Conservation (phyloP, 2,888 invertebrate genomes). For the Apamea monoglypha region DNA sequence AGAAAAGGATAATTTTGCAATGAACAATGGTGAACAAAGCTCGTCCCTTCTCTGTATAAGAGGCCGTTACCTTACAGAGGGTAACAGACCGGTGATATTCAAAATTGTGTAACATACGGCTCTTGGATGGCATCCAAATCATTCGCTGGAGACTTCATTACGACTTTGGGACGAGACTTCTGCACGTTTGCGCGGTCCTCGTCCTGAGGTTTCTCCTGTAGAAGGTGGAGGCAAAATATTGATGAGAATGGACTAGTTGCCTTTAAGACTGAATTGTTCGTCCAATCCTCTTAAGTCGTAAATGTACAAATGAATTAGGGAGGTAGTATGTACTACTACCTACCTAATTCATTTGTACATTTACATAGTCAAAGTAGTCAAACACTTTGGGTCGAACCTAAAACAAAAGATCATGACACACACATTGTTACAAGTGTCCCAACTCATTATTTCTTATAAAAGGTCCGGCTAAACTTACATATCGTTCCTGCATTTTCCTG, state of each 20-base stretch:
- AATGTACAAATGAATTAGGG: no score
- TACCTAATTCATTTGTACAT: background rate
- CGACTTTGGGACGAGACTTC: constrained; percentile 43
- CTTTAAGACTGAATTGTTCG: background rate
- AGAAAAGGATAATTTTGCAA: background rate
- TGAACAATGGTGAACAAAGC: background rate
- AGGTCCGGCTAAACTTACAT: constrained; percentile 34
- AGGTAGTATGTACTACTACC: no score
- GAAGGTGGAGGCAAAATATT: background rate
- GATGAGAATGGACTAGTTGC: background rate
- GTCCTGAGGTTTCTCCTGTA: constrained; percentile 24
- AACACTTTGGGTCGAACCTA: background rate
- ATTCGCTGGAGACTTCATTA: constrained; percentile 19
- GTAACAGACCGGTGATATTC: background rate
- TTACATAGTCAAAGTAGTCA: background rate
- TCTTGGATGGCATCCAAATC: constrained; percentile 38
- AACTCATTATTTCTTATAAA: background rate
- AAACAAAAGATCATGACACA: background rate
- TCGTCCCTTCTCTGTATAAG: background rate
- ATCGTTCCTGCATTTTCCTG: constrained; percentile 62
- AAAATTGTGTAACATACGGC: constrained; percentile 38
- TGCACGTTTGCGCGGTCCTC: constrained; percentile 25
- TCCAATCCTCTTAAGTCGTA: background rate
- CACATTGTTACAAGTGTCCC: background rate
- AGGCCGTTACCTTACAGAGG: background rate